phyloP scores from a whole-genome alignment of 2,888 invertebrate genomes.

The Ashinkailepas kermadecensis region DNA sequence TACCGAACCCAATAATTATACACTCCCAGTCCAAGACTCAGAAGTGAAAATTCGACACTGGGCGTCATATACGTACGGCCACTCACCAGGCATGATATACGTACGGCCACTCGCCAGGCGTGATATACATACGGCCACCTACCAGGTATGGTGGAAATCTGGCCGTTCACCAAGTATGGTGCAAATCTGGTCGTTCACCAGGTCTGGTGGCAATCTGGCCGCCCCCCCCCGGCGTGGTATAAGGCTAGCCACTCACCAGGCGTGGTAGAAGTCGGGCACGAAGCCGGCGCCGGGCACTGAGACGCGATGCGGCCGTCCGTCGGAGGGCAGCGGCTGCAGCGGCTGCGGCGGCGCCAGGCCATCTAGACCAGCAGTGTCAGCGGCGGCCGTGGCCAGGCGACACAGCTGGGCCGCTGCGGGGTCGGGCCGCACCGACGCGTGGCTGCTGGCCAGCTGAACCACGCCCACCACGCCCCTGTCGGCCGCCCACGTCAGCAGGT shows the following conservation, averaged over 20 bases:
- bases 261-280: not conserved
- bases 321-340: not conserved
- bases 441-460: slow-evolving; percentile 1
- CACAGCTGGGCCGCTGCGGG: not conserved
- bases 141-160: not conserved
- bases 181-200: not conserved
- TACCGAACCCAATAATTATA: too few species aligned
- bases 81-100: not conserved
- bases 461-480: not conserved
- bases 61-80: not conserved
- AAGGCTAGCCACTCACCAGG: not conserved
- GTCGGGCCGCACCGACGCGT: not conserved
- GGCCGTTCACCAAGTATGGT: not conserved
- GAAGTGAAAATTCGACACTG: too few species aligned
- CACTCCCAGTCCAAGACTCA: too few species aligned
- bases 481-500: slow-evolving; percentile 7
- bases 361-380: not conserved
- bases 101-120: not conserved
- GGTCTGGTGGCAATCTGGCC: not conserved
- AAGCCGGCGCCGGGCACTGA: not conserved
- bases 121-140: not conserved
- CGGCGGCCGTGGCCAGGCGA: not conserved
- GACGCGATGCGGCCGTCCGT: not conserved
- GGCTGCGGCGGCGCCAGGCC: slow-evolving; percentile 2
- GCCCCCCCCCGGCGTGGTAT: too few species aligned